Evolutionary conservation across 2,888 invertebrate species (phyloP), one percentile per base, ranked within the genome.

Genomic region (Diploptera punctata): DNA sequence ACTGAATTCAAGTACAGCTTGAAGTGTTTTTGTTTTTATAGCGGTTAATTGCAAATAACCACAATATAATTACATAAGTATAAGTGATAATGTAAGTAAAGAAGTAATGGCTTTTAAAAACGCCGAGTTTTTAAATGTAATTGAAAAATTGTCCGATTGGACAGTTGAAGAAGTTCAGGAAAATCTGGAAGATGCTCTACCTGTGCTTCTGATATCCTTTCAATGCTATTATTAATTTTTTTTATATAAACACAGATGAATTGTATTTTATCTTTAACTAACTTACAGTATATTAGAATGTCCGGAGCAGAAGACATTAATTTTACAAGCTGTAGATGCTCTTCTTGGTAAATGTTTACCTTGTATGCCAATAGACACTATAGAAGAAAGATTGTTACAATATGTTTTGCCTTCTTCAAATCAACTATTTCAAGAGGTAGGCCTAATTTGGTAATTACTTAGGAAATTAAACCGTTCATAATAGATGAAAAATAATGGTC

Each of bases 121-220:
- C 3, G 24, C 19, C 9, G 19, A 19, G 13, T 52, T 24, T 52
- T 1, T 21, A 13, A 18, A 26, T 16, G 16, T 57, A 24, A n/a
- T 57, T 3, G 57, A 29, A 4, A 57, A 57, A 57, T 16, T 57
- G n/a, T 29, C 57, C 3, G 31, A 13, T 29, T 57, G 57, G 57
- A n/a, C 57, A 29, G 26, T n/a, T n/a, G 16, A 29, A 31, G 31
- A 57, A 3, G 29, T 29, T n/a, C 24, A 57, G 9, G 57, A 29
- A 57, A 57, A 29, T 57, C 26, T 57, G 13, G 29, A n/a, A 31
- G 9, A 57, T 24, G 4, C 29, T 1, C 29, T 57, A 24, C 31
- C 57, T n/a, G 29, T 29, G 26, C 57, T 57, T n/a, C 26, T 57
- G 31, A 57, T 57, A 57, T 57, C 57, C 57, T 57, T 57, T 57